Evolutionary conservation across 2,797 vertebrate species (phyloP), one percentile per base, ranked within the genome.

Genomic region (Phalanger gymnotis): DNA sequence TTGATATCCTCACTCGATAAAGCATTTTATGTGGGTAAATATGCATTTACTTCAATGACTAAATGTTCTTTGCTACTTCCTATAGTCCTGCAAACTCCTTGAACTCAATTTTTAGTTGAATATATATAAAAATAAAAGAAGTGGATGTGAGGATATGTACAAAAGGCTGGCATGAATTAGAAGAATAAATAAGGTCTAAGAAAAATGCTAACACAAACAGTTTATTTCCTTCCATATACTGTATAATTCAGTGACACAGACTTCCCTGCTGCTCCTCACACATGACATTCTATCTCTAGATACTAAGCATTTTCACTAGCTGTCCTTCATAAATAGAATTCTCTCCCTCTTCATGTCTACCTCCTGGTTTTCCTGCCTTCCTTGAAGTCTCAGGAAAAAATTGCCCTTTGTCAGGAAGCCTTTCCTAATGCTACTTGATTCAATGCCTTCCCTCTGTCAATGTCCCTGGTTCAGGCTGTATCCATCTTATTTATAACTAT

Each of bases 121-220:
- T 31, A 47, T 28, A 30, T 57, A 5, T 31, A 57, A 89, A 95
- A 81, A 51, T 9, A n/a, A 51, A n/a, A 30, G 13, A 25, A 34
- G 0, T 16, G 1, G 5, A 2, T 11, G 10, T 54, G n/a, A n/a
- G 13, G 53, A 73, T 22, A 93, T 0, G n/a, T 51, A 4, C 1
- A 16, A 28, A 57, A 93, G 14, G 61, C n/a, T 89, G 81, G 22
- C 12, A 61, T 4, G 58, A 40, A 5, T 14, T 0, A 61, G 73
- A 40, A 53, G 47, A 90, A 53, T 13, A n/a, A 3, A 40, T 30
- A 16, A 54, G 16, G 1, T 16, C 31, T 91, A 28, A 52, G 30
- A 73, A 54, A 66, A 27, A 56, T 30, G 1, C 57, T 54, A 34
- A 7, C 57, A 28, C 16, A 52, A 81, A 54, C 7, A 53, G 0